These are phyloP conservation scores for Epizoanthus rinbou DNA, from an alignment of 92 coral and sea anemone species.

Conservation along the genomic window DNA sequence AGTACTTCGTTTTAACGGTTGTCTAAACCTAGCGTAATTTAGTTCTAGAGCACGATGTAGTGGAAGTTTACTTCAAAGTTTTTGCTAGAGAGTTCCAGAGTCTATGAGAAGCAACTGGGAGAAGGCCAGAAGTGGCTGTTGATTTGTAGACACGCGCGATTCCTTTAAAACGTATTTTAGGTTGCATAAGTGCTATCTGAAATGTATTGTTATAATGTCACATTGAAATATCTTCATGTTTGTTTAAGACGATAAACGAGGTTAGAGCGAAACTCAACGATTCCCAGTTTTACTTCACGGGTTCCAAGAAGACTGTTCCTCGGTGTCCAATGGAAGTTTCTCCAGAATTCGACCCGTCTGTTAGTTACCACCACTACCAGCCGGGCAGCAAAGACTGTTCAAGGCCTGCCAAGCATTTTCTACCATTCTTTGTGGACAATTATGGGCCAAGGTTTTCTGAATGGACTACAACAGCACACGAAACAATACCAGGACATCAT, in stretches of 20 bases:
- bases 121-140: not conserved
- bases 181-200: no score
- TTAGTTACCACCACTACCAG: conserved; percentile 63
- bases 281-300: conserved; percentile 65
- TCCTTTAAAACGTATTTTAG: not conserved
- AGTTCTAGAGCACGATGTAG: no score
- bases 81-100: no score
- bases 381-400: conserved; percentile 13
- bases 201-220: no score
- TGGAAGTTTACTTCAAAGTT: no score
- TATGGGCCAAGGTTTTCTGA: conserved; percentile 90
- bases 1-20: no score
- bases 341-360: conserved; percentile 62
- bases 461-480: conserved; percentile 89
- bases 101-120: no score
- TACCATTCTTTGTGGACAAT: conserved; percentile 86
- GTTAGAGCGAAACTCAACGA: conserved; percentile 51
- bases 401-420: not conserved
- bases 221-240: not conserved
- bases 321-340: conserved; percentile 46
- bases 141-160: not conserved
- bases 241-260: conserved; percentile 42
- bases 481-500: conserved; percentile 91
- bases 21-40: no score
- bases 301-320: conserved; percentile 65